Base-by-base conservation (phyloP, 1,140 invertebrate species). In the Brachionus asplanchnoidis region DNA sequence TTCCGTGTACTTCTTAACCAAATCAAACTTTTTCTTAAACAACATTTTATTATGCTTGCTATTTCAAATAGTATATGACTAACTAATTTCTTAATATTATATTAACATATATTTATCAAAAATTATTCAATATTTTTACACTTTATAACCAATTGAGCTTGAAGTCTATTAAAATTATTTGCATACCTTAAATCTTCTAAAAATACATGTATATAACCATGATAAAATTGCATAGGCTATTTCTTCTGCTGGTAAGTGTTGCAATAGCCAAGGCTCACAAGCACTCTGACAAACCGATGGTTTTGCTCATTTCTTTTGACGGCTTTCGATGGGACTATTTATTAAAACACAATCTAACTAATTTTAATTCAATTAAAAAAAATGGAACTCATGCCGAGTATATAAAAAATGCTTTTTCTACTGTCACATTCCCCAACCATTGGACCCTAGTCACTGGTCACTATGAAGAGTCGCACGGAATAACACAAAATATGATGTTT, bases 371-470 rank as follows among this genome's bases (percentile, higher is more conserved):
- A 85, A 73, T 91, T 65, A 86, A 89, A 14, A 85, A 86, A 32
- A 85, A 88, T 56, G 88, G 89, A 11, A 88, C 87, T 20, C 85
- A 84, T 75, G 88, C 89, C 5, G 84, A 85, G 44, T 88, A 87
- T 40, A 53, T 89, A n/a, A 87, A 87, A 77, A 88, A 93, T 86
- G 90, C 92, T 42, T 94, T 94, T 88, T 90, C 92, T 0, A 94
- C 94, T 1, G 93, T 93, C 89, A 95, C 94, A 1, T 94, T 94
- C 88, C 93, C 94, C 1, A 95, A 95, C 89, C 94, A 95, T 89
- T 93, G 93, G 87, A 92, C 93, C 0, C 93, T 95, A 56, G 93
- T 92, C 0, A 95, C 94, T 26, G 94, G 94, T 7, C 87, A 94
- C 20, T 94, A 93, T 87, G 90, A 92, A 0, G 94, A 94, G 88